Evolutionary conservation across 2,888 invertebrate species (phyloP).

Genomic region (Cataglyphis albicans): DNA sequence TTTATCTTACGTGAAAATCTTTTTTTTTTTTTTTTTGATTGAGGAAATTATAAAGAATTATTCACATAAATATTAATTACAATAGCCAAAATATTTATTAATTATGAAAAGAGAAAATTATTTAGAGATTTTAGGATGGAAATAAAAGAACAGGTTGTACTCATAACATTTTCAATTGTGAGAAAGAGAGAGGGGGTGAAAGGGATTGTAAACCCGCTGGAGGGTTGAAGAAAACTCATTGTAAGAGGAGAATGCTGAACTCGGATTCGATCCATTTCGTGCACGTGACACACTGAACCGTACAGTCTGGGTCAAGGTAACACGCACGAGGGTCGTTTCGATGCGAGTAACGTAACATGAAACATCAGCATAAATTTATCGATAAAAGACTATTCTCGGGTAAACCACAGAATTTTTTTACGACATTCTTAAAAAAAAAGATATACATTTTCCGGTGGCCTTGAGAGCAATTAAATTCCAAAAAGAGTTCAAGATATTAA

Average conservation of each 20-base stretch:
- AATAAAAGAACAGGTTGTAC: background rate
- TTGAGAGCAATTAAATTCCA: background rate
- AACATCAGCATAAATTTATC: slow-evolving; percentile 43
- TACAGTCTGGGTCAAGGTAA: slow-evolving; percentile 43
- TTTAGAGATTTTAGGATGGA: background rate
- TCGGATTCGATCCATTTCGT: slow-evolving; percentile 54
- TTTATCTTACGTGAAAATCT: background rate
- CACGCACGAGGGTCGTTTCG: slow-evolving; percentile 4
- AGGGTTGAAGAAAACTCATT: background rate
- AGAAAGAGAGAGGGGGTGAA: background rate
- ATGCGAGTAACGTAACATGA: slow-evolving; percentile 17
- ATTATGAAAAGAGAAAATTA: background rate
- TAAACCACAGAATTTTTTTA: slow-evolving; percentile 10
- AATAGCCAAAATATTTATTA: background rate
- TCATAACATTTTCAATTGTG: background rate
- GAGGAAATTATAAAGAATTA: background rate
- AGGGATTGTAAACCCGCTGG: background rate
- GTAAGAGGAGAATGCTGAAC: slow-evolving; percentile 39
- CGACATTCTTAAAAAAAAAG: background rate
- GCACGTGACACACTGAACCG: slow-evolving; percentile 53
- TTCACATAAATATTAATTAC: background rate
- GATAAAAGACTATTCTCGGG: slow-evolving; percentile 18
- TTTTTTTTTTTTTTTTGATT: background rate
- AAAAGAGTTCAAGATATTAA: background rate
- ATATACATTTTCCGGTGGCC: background rate